phyloP scores from a whole-genome alignment of 2,113 vertebrate genomes.

The Brienomyrus longianalis region DNA sequence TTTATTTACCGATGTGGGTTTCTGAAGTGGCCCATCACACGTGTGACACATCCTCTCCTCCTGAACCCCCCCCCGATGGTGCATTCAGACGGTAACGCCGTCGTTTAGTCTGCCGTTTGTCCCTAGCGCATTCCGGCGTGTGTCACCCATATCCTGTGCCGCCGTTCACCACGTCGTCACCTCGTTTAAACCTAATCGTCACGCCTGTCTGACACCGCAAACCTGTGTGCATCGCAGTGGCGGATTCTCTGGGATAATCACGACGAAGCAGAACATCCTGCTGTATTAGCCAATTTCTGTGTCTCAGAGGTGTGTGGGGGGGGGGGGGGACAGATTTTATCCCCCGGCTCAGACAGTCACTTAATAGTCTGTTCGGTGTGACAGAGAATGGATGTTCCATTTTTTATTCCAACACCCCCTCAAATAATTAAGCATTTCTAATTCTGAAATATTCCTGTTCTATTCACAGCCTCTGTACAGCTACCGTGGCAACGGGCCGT shows the following conservation, averaged over 20 bases:
- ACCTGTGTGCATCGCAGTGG: background rate
- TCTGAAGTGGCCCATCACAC: background rate
- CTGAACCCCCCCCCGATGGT: background rate
- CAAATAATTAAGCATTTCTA: slow-evolving; percentile 14
- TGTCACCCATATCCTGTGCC: background rate
- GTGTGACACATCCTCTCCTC: background rate
- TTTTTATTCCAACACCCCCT: background rate
- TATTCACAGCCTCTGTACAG: slow-evolving; percentile 78
- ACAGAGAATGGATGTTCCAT: background rate
- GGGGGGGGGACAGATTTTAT: background rate
- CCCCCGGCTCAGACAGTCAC: background rate
- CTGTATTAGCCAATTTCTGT: background rate
- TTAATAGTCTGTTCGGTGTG: background rate
- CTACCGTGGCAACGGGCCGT: slow-evolving; percentile 81
- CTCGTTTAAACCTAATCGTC: background rate
- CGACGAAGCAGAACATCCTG: background rate
- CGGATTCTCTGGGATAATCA: background rate
- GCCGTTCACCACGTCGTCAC: background rate
- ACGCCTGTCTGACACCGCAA: background rate
- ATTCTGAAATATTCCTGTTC: slow-evolving; percentile 14
- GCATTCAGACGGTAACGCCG: background rate
- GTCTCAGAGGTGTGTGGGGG: no score
- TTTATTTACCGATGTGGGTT: background rate
- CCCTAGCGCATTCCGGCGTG: background rate
- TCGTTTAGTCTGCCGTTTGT: background rate